Base-by-base conservation (phyloP, 2,113 vertebrate genomes). In the Sardina pilchardus region DNA sequence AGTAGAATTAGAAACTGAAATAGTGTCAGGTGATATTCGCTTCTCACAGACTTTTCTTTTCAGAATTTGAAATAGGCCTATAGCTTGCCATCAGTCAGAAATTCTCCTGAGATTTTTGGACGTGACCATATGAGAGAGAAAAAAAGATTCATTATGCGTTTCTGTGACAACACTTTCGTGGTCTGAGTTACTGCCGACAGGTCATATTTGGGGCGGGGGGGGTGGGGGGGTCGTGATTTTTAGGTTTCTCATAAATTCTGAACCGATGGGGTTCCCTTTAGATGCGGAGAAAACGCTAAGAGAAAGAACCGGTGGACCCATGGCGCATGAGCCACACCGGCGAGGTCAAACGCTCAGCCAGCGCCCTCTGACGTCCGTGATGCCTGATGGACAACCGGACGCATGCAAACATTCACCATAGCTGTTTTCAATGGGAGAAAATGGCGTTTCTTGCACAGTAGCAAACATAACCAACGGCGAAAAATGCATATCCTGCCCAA, bases 321-420 rank as follows among this genome's bases (percentile, higher is more conserved):
- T 39, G 71, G 30, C 4, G 26, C 4, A 24, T 21, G 71, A 78
- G 30, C 12, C 30, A 36, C 71, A 36, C 71, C 1, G 30, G 19
- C 19, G 53, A 59, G 71, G 71, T 78, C 71, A 78, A 34, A 34
- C 71, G 71, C 71, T 78, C 71, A 78, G 30, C 71, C 71, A 78
- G 71, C 71, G 71, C 71, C 71, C 71, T 78, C 71, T 78, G 30
- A 78, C 71, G 71, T 36, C 71, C 71, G 34, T 36, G 71, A 78
- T 78, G 30, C 26, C 71, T 5, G 71, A 78, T 36, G 71, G 71
- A 39, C 71, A 78, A 78, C 71, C 71, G 71, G 71, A 78, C 12
- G 34, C 71, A 2, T 14, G 71, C 30, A 78, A 21, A 26, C 59
- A 26, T 36, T 17, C 26, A 78, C 30, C 4, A 4, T 34, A 10